Conservation (phyloP, 1,140 invertebrate species). For the Bombus sibiricus region DNA sequence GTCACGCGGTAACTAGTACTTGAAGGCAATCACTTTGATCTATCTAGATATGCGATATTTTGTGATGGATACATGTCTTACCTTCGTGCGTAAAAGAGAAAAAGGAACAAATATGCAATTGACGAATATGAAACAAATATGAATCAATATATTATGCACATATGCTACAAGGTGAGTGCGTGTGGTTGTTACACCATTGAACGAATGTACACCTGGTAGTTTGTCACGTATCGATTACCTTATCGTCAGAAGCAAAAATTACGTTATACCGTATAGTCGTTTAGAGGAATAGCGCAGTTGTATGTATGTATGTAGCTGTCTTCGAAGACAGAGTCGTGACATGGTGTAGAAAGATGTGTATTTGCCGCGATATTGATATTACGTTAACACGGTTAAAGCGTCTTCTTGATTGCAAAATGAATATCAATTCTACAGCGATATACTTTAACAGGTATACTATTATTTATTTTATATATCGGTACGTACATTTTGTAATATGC, state of each 20-base stretch:
- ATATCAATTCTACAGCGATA: no score
- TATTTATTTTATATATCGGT: no score
- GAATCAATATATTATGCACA: neutral
- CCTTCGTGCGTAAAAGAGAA: no score
- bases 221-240: neutral
- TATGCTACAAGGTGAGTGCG: no score
- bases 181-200: neutral
- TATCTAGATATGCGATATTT: neutral
- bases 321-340: neutral
- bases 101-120: no score
- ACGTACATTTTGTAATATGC: no score
- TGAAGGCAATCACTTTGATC: slow-evolving; percentile 24
- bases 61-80: neutral
- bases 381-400: no score
- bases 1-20: neutral
- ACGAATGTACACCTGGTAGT: neutral
- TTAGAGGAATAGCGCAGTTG: neutral
- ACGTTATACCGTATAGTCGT: neutral
- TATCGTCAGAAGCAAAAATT: neutral
- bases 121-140: no score
- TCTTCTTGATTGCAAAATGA: no score
- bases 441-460: no score
- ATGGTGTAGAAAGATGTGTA: no score
- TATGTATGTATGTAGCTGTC: neutral
- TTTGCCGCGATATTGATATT: no score